Evolutionary conservation across 2,797 vertebrate genomes (phyloP).

Genomic region (Darevskia mixta): DNA sequence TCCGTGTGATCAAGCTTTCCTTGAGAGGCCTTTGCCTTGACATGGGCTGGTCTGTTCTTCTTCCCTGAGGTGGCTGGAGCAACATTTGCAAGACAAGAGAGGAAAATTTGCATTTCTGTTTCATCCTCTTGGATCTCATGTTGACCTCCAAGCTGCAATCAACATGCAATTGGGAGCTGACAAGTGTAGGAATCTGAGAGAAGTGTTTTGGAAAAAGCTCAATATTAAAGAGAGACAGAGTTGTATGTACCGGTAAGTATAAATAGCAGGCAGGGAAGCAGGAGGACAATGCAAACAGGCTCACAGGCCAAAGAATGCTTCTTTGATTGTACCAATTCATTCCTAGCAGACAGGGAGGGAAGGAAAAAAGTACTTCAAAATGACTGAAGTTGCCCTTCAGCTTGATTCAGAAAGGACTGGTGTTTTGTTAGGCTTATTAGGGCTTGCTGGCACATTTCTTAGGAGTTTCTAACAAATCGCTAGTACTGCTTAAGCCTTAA

Average conservation of each 20-base stretch:
- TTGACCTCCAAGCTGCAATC: not conserved
- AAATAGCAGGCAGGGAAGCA: accelerated
- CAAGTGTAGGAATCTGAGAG: accelerated
- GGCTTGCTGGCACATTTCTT: no score
- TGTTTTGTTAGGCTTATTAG: no score
- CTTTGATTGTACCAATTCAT: not conserved
- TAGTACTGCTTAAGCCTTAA: not conserved
- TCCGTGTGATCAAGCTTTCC: not conserved
- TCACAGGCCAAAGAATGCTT: not conserved
- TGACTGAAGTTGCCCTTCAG: not conserved
- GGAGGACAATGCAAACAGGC: not conserved
- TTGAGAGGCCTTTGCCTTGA: not conserved
- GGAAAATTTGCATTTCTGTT: not conserved
- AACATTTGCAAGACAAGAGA: not conserved
- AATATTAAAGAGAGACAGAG: not conserved
- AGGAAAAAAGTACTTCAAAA: not conserved
- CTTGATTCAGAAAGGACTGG: no score
- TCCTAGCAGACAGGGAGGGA: not conserved
- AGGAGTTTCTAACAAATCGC: not conserved
- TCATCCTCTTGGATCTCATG: not conserved
- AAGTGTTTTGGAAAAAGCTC: not conserved
- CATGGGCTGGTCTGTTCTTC: not conserved
- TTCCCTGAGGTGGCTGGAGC: not conserved
- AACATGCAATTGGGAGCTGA: accelerated
- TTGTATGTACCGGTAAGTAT: not conserved